Evolutionary conservation across 2,888 invertebrate genomes (phyloP), one percentile per base, ranked within the genome.

Genomic region (Parnassius glacialis): DNA sequence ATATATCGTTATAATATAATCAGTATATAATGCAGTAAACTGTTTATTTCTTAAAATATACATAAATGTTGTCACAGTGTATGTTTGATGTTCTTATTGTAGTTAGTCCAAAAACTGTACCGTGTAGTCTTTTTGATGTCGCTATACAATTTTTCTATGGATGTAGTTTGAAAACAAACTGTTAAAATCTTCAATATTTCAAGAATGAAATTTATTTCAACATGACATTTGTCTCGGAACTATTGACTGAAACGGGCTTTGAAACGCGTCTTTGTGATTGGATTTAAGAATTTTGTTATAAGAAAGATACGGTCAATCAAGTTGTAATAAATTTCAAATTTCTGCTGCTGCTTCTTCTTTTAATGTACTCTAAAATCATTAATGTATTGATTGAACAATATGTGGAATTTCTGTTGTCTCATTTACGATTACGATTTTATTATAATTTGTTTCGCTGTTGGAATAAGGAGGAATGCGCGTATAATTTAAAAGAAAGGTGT

Each of bases 111-210:
- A 65, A 69, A 64, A 65, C 70, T 52, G 34, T 62, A 62, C 50
- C n/a, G 34, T 80, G 80, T 84, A 82, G 77, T 79, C 79, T 84
- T 84, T 84, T 84, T 79, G 80, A 81, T 81, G 81, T 81, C 61
- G 68, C 71, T 75, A 68, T 75, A 74, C 72, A 73, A 73, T 76
- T 76, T 77, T 76, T 76, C 74, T 74, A 77, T 74, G 70, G 62
- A 72, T 67, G 68, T 74, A 74, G 68, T 66, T 54, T 67, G 64
- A 65, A 62, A 67, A 57, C 59, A 62, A 61, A 66, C 66, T 65
- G 61, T 65, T 62, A 58, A 52, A 43, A 57, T 57, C 53, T 47
- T 48, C 43, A 61, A n/a, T 12, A 41, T 52, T 56, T 56, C 11
- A 42, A 45, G 48, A 2, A 1, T 2, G 51, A n/a, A 55, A 42